Evolutionary conservation across 2,113 vertebrate genomes (phyloP).

Genomic region (Caranx ignobilis): DNA sequence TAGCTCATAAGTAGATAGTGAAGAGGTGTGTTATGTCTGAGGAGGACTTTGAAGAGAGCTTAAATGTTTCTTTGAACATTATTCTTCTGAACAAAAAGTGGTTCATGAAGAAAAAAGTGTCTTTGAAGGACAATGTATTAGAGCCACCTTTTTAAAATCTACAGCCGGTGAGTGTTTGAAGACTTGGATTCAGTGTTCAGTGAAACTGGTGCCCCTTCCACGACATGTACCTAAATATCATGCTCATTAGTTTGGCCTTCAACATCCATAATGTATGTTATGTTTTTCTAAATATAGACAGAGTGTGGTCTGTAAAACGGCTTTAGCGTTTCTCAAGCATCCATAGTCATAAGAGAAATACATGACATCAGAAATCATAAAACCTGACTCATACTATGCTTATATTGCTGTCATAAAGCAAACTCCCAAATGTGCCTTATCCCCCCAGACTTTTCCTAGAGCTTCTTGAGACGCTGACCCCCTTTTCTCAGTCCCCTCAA

Average conservation of each 20-base stretch:
- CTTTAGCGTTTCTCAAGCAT: conserved; percentile 16
- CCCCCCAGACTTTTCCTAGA: conserved; percentile 45
- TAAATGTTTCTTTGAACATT: background rate
- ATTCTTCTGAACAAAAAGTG: too few relatives aligned
- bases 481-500: background rate
- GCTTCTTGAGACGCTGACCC: conserved; percentile 55
- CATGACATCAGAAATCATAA: conserved; percentile 74
- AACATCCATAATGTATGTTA: background rate
- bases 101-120: too few relatives aligned
- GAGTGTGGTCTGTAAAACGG: conserved; percentile 7
- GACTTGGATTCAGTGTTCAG: too few relatives aligned
- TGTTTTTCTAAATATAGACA: background rate
- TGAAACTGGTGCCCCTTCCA: background rate
- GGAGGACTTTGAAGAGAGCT: background rate
- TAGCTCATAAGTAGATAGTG: too few relatives aligned
- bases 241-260: background rate
- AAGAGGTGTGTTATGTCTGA: too few relatives aligned
- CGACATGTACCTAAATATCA: background rate
- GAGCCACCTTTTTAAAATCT: background rate
- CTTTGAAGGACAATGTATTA: too few relatives aligned
- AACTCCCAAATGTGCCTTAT: conserved; percentile 62
- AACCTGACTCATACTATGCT: conserved; percentile 58
- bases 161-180: too few relatives aligned
- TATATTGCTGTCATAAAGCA: conserved; percentile 70
- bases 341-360: conserved; percentile 51